Base-by-base conservation (phyloP, 2,888 invertebrate genomes). In the Sphaeridia pumilis region DNA sequence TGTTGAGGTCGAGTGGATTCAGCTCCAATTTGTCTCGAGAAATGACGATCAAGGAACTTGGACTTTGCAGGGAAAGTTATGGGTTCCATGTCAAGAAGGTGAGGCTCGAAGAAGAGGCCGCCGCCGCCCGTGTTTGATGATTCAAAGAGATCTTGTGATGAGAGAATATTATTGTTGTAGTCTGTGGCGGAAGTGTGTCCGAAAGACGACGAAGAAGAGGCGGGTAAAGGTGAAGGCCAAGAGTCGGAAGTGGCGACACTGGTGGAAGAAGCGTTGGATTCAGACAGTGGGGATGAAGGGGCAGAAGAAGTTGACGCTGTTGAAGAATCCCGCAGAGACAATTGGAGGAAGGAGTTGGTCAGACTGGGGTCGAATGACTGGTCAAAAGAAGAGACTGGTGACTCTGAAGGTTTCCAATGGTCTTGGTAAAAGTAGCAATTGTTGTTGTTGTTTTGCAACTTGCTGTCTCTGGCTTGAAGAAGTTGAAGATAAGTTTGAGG, bases 371-470 rank as follows among this genome's bases (percentile, higher is more conserved):
- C 5, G 17, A 7, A 14, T 7, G 17, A 14, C 17, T 38, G 5
- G 20, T 38, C 38, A 38, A 14, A 17, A 38, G 10, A 12, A 7
- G 38, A 5, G 12, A 20, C 5, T 25, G 4, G 22, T 22, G 49
- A 12, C 35, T 49, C 46, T 21, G 38, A 27, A 7, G 56, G 56
- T 42, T 56, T 54, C 62, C 62, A 62, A 45, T 62, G 60, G 28
- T 62, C 58, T 21, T 62, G 60, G 43, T 60, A 57, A 53, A 62
- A 62, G 55, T 62, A 62, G 54, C 60, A 62, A 45, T 62, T 56
- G 21, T 53, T 56, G 25, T 56, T 53, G 34, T 49, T 25, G 24
- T 43, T 43, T 43, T 4, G 43, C 25, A 22, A 25, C 25, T 10
- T 4, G 41, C 5, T n/a, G 20, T 12, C 21, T 43, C 20, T 7